Evolutionary conservation across 1,140 invertebrate species (phyloP).

Genomic region (Copidosoma floridanum): DNA sequence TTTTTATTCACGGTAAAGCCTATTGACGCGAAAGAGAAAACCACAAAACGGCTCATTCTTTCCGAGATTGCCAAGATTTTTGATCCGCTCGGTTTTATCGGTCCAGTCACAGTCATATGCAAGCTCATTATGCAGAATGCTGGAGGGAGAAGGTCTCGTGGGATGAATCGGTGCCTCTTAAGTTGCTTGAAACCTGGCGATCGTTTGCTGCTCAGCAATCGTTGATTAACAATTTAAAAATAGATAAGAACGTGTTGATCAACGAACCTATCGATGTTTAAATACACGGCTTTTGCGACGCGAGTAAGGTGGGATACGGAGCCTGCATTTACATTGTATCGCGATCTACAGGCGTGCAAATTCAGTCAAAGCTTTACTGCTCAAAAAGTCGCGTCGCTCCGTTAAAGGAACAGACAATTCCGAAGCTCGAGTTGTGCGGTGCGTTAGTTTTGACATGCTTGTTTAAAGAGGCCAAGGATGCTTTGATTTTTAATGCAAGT

Average conservation of each 20-base stretch:
- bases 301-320: constrained; percentile 13
- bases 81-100: not conserved
- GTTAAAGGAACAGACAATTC: constrained; percentile 40
- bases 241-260: not conserved
- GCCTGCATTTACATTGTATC: constrained; percentile 16
- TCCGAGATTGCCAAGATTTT: not conserved
- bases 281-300: constrained; percentile 22
- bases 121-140: not conserved
- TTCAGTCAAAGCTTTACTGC: constrained; percentile 2
- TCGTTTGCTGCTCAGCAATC: too few relatives aligned
- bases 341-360: not conserved
- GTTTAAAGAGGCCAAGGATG: constrained; percentile 30
- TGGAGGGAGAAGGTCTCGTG: not conserved
- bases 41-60: not conserved
- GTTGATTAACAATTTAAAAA: not conserved
- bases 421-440: constrained; percentile 54
- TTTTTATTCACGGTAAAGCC: not conserved
- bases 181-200: too few relatives aligned
- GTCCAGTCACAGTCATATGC: not conserved
- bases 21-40: not conserved
- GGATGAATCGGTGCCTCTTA: not conserved
- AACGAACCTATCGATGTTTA: not conserved
- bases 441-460: constrained; percentile 47
- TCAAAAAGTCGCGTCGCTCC: constrained; percentile 20
- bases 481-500: not conserved